Conservation (phyloP, 2,888 invertebrate species). For the Endomychus coccineus region DNA sequence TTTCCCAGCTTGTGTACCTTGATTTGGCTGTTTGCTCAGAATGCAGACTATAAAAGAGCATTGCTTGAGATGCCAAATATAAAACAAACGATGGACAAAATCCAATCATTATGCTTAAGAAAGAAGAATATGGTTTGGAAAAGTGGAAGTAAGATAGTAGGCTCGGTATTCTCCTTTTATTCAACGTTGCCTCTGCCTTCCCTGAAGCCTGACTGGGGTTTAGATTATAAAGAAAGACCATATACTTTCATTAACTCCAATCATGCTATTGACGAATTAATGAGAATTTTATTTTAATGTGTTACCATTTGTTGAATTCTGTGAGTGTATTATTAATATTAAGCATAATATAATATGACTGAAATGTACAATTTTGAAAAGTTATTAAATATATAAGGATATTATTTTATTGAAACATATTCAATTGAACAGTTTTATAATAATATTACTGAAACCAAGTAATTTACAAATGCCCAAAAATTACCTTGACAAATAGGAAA, state of each 20-base stretch:
- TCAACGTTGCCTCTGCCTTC: slow-evolving; percentile 29
- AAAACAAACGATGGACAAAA: slow-evolving; percentile 29
- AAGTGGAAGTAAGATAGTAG: slow-evolving; percentile 17
- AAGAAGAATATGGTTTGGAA: slow-evolving; percentile 36
- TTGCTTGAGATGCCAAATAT: slow-evolving; percentile 31
- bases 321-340: too few species aligned
- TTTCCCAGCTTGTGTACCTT: slow-evolving; percentile 60
- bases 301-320: too few species aligned
- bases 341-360: too few species aligned
- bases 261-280: slow-evolving; percentile 24
- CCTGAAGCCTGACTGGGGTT: slow-evolving; percentile 37
- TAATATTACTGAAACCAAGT: too few species aligned
- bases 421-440: too few species aligned
- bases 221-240: slow-evolving; percentile 33
- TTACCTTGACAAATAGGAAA: too few species aligned
- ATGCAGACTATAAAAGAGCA: slow-evolving; percentile 44
- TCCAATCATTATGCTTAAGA: slow-evolving; percentile 29
- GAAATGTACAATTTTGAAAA: too few species aligned
- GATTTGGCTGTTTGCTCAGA: slow-evolving; percentile 58
- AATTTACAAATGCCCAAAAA: too few species aligned
- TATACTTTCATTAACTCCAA: slow-evolving; percentile 35
- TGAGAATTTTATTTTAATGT: slow-evolving; percentile 7
- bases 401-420: too few species aligned
- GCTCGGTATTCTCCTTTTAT: slow-evolving; percentile 26
- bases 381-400: too few species aligned